phyloP scores from a whole-genome alignment of 2,888 invertebrate species.

The Eupithecia dodoneata region DNA sequence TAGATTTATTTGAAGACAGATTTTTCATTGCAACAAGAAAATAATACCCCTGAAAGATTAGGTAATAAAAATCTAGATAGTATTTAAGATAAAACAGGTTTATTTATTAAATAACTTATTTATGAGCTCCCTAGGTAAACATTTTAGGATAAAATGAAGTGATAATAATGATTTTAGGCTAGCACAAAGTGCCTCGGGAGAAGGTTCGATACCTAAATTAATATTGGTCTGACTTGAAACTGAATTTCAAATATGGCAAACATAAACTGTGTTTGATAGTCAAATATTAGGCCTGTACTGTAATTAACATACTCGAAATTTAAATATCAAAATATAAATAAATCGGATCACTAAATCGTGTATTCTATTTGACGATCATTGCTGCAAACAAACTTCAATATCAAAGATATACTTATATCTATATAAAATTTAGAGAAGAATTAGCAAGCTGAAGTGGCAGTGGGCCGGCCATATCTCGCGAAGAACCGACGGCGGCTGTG shows the following conservation, averaged over 20 bases:
- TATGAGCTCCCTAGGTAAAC: not conserved
- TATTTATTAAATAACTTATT: not conserved
- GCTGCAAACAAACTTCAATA: not conserved
- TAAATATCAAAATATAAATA: not conserved
- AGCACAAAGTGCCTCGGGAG: constrained; percentile 7
- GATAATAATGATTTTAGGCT: not conserved
- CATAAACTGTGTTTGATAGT: not conserved
- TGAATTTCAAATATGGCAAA: constrained; percentile 1
- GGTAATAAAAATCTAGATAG: not conserved
- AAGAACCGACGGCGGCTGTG: too few relatives aligned
- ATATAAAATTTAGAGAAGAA: too few relatives aligned
- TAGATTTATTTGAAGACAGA: not conserved
- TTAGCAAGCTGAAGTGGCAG: too few relatives aligned
- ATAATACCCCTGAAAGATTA: not conserved
- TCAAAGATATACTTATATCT: not conserved
- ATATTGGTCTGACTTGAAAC: not conserved
- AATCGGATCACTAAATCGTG: not conserved
- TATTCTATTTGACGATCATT: not conserved
- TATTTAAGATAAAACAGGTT: not conserved
- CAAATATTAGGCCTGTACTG: not conserved
- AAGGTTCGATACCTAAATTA: not conserved
- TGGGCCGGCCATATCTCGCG: too few relatives aligned
- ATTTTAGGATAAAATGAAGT: not conserved
- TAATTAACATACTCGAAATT: not conserved
- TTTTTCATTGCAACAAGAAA: not conserved